phyloP scores from a whole-genome alignment of 2,888 invertebrate genomes.

The Frankliniella fusca region DNA sequence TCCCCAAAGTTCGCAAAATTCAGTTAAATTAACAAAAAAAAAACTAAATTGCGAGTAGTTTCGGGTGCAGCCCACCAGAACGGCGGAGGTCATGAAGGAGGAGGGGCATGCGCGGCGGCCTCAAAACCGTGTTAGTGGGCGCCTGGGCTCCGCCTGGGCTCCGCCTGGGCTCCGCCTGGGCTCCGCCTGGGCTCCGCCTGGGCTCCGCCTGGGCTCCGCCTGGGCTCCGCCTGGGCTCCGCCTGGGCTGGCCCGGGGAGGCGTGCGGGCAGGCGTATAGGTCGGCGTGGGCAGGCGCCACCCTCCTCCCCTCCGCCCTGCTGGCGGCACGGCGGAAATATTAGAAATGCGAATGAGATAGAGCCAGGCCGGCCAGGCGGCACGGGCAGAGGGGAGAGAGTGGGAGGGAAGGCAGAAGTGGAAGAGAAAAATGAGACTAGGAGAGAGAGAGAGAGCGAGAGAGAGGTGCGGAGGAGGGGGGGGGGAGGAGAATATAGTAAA shows the following conservation, averaged over 20 bases:
- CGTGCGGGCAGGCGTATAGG: not conserved
- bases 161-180: not conserved
- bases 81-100: not conserved
- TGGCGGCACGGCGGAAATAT: slow-evolving; percentile 5
- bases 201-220: too few species aligned
- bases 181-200: not conserved
- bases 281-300: not conserved
- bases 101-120: not conserved
- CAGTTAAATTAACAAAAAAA: too few species aligned
- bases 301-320: not conserved
- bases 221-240: too few species aligned
- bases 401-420: too few species aligned
- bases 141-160: not conserved
- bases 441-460: too few species aligned
- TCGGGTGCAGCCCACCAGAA: not conserved
- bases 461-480: too few species aligned
- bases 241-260: not conserved
- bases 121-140: not conserved
- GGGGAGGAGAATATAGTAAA: too few species aligned
- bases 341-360: slow-evolving; percentile 25
- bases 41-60: too few species aligned
- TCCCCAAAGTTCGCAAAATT: too few species aligned
- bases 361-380: not conserved
- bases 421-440: too few species aligned
- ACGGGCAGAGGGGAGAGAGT: not conserved